Evolutionary conservation across 2,797 vertebrate genomes (phyloP).

Genomic region (Coregonus ussuriensis): DNA sequence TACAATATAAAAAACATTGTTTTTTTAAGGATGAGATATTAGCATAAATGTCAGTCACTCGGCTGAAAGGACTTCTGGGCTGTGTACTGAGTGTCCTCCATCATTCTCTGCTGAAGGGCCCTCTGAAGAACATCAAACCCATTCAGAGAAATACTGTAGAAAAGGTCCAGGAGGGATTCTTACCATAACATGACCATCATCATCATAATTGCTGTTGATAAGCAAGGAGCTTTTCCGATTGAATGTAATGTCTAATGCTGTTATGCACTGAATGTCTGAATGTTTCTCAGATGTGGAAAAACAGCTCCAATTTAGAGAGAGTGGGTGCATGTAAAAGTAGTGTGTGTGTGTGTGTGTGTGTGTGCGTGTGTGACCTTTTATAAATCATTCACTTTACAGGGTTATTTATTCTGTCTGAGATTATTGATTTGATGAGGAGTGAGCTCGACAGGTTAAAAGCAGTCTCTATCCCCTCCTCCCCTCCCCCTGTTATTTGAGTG

Average conservation of each 20-base stretch:
- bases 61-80: background rate
- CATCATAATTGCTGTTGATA: background rate
- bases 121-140: background rate
- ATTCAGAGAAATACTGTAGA: background rate
- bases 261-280: background rate
- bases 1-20: background rate
- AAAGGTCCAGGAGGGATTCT: background rate
- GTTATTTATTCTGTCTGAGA: background rate
- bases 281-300: background rate
- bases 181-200: background rate
- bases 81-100: background rate
- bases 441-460: background rate
- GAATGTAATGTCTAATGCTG: background rate
- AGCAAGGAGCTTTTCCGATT: background rate
- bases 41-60: background rate
- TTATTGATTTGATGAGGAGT: constrained; percentile 2
- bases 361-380: constrained; percentile 1
- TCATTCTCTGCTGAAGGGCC: background rate
- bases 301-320: background rate
- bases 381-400: background rate
- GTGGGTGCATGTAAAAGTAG: background rate
- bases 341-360: background rate
- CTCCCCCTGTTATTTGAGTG: no score
- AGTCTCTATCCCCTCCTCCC: background rate
- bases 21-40: background rate